phyloP scores from a whole-genome alignment of 2,888 invertebrate species.

The Agonopterix arenella region DNA sequence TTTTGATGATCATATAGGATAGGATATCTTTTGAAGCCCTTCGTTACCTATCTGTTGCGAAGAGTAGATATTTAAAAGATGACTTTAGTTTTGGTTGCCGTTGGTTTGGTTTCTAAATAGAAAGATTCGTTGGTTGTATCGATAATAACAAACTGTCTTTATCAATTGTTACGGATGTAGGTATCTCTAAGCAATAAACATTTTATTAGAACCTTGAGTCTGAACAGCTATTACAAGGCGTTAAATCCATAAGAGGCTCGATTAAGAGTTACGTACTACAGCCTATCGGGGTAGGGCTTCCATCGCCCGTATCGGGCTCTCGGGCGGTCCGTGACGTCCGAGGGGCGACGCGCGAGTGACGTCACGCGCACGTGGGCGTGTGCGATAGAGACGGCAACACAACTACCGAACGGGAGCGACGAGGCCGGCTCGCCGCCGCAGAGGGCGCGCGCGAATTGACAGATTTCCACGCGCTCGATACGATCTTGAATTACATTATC shows the following conservation, averaged over 20 bases:
- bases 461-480: constrained; percentile 67
- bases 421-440: constrained; percentile 26
- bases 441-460: constrained; percentile 62
- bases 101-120: too few species aligned
- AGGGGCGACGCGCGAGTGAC: constrained; percentile 46
- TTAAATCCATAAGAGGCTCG: not conserved
- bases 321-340: constrained; percentile 55
- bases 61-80: too few species aligned
- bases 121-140: too few species aligned
- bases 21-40: too few species aligned
- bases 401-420: constrained; percentile 28
- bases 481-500: constrained; percentile 63
- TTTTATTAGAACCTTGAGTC: too few species aligned
- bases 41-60: too few species aligned
- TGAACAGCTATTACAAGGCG: too few species aligned
- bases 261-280: constrained; percentile 5
- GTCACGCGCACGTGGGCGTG: constrained; percentile 67
- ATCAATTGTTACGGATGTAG: too few species aligned
- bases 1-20: too few species aligned
- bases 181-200: too few species aligned
- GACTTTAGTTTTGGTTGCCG: too few species aligned
- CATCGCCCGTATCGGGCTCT: constrained; percentile 19
- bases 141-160: too few species aligned
- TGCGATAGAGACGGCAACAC: constrained; percentile 42
- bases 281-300: constrained; percentile 22